phyloP scores from a whole-genome alignment of 1,140 invertebrate species.

The Proctacanthus coquilletti region DNA sequence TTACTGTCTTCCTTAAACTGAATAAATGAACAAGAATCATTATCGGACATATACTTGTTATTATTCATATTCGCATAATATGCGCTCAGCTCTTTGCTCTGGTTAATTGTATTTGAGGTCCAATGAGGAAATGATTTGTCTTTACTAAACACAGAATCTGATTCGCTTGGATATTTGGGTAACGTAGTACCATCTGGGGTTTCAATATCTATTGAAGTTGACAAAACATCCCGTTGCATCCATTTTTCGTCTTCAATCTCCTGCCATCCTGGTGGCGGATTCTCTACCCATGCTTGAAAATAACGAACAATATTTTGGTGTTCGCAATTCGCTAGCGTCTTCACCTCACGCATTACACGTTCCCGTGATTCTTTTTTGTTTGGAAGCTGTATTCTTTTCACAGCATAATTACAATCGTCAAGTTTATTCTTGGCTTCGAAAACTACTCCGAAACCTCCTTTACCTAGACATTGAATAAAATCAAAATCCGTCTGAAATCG shows the following conservation, averaged over 20 bases:
- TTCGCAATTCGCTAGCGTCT: constrained; percentile 83
- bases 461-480: constrained; percentile 65
- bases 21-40: constrained; percentile 2
- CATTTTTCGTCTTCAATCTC: constrained; percentile 57
- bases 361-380: constrained; percentile 65
- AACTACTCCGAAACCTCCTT: constrained; percentile 94
- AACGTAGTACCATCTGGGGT: constrained; percentile 22
- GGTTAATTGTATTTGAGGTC: too few species aligned
- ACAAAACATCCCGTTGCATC: constrained; percentile 30
- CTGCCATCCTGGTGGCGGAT: constrained; percentile 76
- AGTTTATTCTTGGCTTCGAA: constrained; percentile 91
- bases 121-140: not conserved
- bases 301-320: constrained; percentile 91
- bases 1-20: constrained; percentile 2
- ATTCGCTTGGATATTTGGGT: too few species aligned
- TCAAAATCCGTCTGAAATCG: constrained; percentile 81
- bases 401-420: constrained; percentile 87
- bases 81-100: too few species aligned
- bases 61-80: too few species aligned
- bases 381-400: constrained; percentile 84
- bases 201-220: constrained; percentile 28
- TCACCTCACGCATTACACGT: constrained; percentile 83
- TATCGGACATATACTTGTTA: too few species aligned
- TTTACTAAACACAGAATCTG: too few species aligned
- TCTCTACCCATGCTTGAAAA: constrained; percentile 80